Evolutionary conservation across 2,888 invertebrate species (phyloP), one percentile per base, ranked within the genome.

Genomic region (Nasonia oneida): DNA sequence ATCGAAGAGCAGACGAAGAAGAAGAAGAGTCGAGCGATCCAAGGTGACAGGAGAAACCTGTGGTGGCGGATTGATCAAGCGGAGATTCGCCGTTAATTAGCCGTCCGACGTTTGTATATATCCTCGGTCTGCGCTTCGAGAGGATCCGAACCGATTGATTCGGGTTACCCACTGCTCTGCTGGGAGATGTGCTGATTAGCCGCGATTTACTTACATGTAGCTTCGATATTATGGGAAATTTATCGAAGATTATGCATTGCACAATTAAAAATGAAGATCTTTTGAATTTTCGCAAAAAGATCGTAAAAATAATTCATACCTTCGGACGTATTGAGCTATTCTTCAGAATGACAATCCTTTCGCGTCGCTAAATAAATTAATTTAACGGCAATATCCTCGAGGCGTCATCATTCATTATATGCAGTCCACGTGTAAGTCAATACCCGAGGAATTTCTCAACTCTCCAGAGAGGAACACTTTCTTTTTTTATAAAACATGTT

Each of bases 41-140:
- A 29, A 73, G 39, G 4, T 57, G n/a, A 50, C 37, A 39, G 73
- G 73, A 73, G 81, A 81, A 73, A 73, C 39, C 42, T 37, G 23
- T 15, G 39, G 61, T 29, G 47, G 42, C 47, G 64, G 42, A 42
- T 47, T 12, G 29, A 37, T 15, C 10, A 47, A 23, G 23, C 29
- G 18, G n/a, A 50, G 74, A n/a, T 81, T 61, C 23, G 57, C 71
- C 57, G 73, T 73, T 81, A 81, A 81, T 81, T 73, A 50, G 15
- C 42, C 29, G 29, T 15, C 23, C 29, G 23, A 23, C 64, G 64
- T 29, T 12, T 64, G 23, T 64, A 29, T 64, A 29, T 29, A 64
- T n/a, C 57, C 15, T n/a, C 57, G 64, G 64, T 29, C 64, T n/a
- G 18, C 8, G 23, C 64, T 61, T 10, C 3, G 6, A 5, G 4